Evolutionary conservation across 2,888 invertebrate species (phyloP), one percentile per base, ranked within the genome.

Genomic region (Abrostola triplasia): DNA sequence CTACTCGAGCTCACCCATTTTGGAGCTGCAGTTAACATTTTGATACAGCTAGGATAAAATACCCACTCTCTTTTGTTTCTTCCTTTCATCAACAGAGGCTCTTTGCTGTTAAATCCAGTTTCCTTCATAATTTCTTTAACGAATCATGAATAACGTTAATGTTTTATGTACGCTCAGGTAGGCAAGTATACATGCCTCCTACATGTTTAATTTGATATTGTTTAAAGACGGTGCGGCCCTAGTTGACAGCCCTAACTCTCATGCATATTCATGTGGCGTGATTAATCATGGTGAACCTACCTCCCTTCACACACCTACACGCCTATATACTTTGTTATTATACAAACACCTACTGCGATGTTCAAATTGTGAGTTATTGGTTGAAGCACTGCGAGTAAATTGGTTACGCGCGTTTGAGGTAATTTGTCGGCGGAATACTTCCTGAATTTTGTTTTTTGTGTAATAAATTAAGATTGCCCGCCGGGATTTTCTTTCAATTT

Each of bases 191-290:
- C 64, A 73, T 68, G 66, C 77, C 73, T 82, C 80, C 73, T 89
- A 88, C 87, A 88, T 90, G 89, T 89, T 92, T 90, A 91, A 92
- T 92, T 92, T 91, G 87, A 91, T 92, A 92, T 92, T 87, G 87
- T 86, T 91, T 91, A 90, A 91, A 92, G 92, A 92, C 88, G 85
- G 86, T 84, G 81, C 79, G 68, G 61, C 58, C 57, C 73, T 59
- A 73, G 86, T 90, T 92, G 92, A 88, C 92, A 91, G 86, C 88
- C 87, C 88, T 87, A 87, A 88, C 85, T 73, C 90, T 88, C 89
- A 92, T 94, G 89, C 92, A 94, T 94, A 94, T 94, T 94, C 94
- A 94, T 92, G 88, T 83, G 61, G 80, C 83, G 89, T 89, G 92
- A 94, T 94, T 94, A 94, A 93, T 93, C 92, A 93, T 89, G 85